These are phyloP conservation scores for Nycticebus coucang DNA, from an alignment of 2,113 vertebrate genomes.

Conservation along the genomic window DNA sequence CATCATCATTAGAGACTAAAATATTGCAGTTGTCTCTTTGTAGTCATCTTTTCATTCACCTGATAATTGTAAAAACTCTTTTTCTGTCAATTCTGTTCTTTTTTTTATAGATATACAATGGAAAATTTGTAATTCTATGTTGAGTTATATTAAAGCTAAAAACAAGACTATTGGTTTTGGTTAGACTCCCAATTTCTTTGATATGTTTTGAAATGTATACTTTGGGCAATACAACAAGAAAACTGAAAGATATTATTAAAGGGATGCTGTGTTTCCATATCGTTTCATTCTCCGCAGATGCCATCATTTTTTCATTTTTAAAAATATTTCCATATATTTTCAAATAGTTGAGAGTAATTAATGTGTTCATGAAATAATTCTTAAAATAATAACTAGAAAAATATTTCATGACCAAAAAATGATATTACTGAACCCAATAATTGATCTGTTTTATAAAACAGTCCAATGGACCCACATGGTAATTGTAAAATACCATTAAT, in stretches of 20 bases:
- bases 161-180: background rate
- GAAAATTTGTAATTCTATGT: background rate
- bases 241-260: background rate
- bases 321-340: background rate
- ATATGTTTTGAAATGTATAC: background rate
- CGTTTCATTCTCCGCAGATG: background rate
- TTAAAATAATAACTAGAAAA: background rate
- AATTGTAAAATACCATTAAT: background rate
- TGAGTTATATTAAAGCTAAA: background rate
- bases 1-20: background rate
- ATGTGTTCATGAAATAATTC: background rate
- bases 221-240: background rate
- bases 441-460: background rate
- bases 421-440: background rate
- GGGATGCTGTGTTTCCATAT: background rate
- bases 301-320: background rate
- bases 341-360: background rate
- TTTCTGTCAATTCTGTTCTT: background rate
- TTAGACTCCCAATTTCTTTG: background rate
- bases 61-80: background rate
- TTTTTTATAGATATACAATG: background rate
- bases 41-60: background rate
- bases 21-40: background rate
- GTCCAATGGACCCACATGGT: background rate
- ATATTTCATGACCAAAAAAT: background rate